Conservation (phyloP, 2,888 invertebrate genomes). For the Pseudococcus viburni region DNA sequence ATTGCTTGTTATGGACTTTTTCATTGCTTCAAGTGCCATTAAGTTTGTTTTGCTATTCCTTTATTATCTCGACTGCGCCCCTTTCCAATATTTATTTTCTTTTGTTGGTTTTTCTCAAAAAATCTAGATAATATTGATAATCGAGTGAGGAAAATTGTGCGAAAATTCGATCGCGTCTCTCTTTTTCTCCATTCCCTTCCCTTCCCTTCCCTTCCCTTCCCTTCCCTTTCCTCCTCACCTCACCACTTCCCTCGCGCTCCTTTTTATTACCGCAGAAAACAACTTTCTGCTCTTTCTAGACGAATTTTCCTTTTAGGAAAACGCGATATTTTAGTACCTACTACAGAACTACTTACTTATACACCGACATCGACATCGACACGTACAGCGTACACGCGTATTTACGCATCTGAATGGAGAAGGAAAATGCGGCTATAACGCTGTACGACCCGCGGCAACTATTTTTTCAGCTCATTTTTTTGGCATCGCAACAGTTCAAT, state of each 20-base stretch:
- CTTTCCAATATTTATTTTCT: conserved; percentile 60
- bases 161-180: conserved; percentile 7
- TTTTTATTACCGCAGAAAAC: background rate
- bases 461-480: too few relatives aligned
- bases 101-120: conserved; percentile 31
- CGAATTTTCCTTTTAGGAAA: background rate
- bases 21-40: conserved; percentile 64
- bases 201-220: too few relatives aligned
- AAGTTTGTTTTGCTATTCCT: conserved; percentile 62
- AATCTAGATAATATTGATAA: conserved; percentile 43
- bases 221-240: background rate
- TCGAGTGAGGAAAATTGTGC: conserved; percentile 9
- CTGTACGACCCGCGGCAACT: too few relatives aligned
- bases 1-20: conserved; percentile 63
- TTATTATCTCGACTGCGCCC: conserved; percentile 56
- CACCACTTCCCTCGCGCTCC: too few relatives aligned
- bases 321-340: too few relatives aligned
- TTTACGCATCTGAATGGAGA: too few relatives aligned
- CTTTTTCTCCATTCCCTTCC: background rate
- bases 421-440: too few relatives aligned
- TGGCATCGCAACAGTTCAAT: too few relatives aligned
- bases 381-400: too few relatives aligned
- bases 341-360: too few relatives aligned
- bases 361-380: too few relatives aligned
- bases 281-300: background rate